Conservation (phyloP, 2,113 vertebrate species). For the Saccopteryx leptura region DNA sequence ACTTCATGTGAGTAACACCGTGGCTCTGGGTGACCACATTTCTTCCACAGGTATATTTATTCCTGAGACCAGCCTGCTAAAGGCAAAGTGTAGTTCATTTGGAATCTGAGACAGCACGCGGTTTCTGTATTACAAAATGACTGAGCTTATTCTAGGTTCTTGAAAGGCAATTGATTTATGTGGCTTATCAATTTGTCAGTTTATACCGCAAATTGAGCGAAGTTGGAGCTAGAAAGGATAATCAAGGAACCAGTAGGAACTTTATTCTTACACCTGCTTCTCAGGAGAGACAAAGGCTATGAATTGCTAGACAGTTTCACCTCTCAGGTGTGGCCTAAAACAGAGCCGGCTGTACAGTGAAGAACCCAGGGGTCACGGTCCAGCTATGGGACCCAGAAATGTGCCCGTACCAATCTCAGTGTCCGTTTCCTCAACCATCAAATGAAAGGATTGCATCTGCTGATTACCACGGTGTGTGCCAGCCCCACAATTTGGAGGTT, state of each 20-base stretch:
- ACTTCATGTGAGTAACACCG: neutral
- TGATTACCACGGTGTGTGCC: neutral
- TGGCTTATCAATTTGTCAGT: constrained; percentile 67
- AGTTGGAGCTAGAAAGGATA: constrained; percentile 71
- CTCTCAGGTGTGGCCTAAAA: neutral
- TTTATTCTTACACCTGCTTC: constrained; percentile 56
- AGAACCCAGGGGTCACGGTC: neutral
- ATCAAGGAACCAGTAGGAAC: constrained; percentile 73
- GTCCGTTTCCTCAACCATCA: neutral
- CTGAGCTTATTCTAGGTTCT: constrained; percentile 36
- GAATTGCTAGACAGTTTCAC: neutral
- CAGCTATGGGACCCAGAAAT: neutral
- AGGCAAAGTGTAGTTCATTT: constrained; percentile 54
- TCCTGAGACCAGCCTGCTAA: constrained; percentile 2
- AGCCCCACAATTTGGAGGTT: neutral
- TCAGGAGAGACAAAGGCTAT: neutral
- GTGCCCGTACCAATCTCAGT: neutral
- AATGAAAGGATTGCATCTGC: neutral
- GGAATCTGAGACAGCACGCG: constrained; percentile 32
- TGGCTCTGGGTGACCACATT: neutral
- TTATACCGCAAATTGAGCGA: constrained; percentile 53
- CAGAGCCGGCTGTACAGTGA: neutral
- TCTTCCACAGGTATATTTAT: constrained; percentile 46
- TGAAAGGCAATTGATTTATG: constrained; percentile 72
- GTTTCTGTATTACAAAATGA: constrained; percentile 62